phyloP scores from a whole-genome alignment of 2,113 vertebrate genomes.

The Cnemophilus loriae region DNA sequence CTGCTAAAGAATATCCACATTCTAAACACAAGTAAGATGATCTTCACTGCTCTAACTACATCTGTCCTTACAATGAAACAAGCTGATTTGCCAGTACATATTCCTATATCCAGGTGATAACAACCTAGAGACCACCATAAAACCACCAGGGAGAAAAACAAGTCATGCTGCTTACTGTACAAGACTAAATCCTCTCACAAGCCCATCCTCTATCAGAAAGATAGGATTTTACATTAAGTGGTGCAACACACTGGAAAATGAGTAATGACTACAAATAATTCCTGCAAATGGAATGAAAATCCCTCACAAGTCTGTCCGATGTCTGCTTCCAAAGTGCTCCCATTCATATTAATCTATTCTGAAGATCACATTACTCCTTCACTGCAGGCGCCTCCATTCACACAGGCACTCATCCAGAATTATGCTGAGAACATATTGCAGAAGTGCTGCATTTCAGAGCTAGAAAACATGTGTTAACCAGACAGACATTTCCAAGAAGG shows the following conservation, averaged over 20 bases:
- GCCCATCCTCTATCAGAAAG: not conserved
- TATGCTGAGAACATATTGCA: constrained; percentile 24
- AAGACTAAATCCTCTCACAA: not conserved
- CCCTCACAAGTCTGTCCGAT: not conserved
- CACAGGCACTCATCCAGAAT: constrained; percentile 28
- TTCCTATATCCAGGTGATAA: not conserved
- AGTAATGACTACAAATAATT: not conserved
- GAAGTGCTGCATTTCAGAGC: not conserved
- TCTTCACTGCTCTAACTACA: not conserved
- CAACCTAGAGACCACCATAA: not conserved
- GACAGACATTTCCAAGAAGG: not conserved
- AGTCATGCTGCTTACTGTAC: not conserved
- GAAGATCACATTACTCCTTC: not conserved
- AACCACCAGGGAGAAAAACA: not conserved
- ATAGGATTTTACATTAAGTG: not conserved
- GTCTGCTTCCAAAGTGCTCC: not conserved
- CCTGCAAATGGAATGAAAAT: constrained; percentile 6
- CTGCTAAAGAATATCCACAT: not conserved
- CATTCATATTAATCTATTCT: constrained; percentile 19
- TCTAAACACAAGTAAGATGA: not conserved
- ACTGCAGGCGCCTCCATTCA: not conserved
- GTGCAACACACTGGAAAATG: not conserved
- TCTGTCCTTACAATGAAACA: not conserved
- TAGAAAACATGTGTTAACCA: not conserved
- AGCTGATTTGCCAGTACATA: not conserved